These are phyloP conservation scores for Falco cherrug DNA, from an alignment of 2,797 vertebrate species.

Conservation along the genomic window DNA sequence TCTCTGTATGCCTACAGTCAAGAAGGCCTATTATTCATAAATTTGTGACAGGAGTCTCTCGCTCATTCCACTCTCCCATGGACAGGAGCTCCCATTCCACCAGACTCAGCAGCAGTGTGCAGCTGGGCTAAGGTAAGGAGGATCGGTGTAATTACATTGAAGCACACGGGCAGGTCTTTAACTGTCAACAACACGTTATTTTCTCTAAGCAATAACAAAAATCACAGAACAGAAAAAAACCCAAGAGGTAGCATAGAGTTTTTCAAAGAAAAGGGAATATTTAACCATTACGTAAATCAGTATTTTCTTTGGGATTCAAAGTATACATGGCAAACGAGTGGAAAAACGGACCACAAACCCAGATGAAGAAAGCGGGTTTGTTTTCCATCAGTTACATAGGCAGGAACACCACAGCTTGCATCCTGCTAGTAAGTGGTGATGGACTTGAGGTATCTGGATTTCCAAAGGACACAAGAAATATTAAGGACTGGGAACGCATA, in stretches of 20 bases:
- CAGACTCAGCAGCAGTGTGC: background rate
- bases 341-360: background rate
- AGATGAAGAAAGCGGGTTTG: background rate
- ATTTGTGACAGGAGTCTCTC: background rate
- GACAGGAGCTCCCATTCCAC: background rate
- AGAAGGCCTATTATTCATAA: background rate
- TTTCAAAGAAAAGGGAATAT: background rate
- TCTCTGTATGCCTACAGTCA: fast-evolving
- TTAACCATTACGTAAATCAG: background rate
- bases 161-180: background rate
- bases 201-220: background rate
- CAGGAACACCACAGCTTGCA: background rate
- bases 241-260: background rate
- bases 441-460: background rate
- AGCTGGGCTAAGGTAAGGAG: background rate
- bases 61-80: background rate
- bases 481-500: background rate
- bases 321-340: background rate
- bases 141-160: fast-evolving
- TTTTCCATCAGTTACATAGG: background rate
- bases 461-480: background rate
- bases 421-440: background rate
- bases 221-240: background rate
- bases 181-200: background rate
- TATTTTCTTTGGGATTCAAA: background rate